These are phyloP conservation scores for Ochlodes sylvanus DNA, from an alignment of 2,888 invertebrate species.

Conservation along the genomic window DNA sequence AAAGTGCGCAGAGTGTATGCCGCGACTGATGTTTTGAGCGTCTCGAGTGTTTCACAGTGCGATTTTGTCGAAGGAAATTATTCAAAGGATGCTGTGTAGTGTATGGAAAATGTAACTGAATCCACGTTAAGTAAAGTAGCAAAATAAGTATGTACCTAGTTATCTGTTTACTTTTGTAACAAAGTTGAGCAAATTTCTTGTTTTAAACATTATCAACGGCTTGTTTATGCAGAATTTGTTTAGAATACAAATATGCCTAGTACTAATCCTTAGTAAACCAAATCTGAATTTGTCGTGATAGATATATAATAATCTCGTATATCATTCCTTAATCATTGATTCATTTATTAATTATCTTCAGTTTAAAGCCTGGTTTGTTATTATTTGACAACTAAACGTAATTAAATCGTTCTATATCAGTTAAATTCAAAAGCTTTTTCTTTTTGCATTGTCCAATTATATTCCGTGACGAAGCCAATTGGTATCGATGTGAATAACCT, in stretches of 20 bases:
- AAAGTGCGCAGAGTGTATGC: conserved; percentile 46
- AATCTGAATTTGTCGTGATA: conserved; percentile 21
- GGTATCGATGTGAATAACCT: conserved; percentile 8
- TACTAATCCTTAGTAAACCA: conserved; percentile 16
- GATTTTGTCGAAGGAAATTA: conserved; percentile 16
- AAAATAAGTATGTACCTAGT: conserved; percentile 20
- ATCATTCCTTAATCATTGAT: too few species aligned
- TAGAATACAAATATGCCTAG: background rate
- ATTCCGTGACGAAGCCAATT: background rate
- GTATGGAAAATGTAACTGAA: conserved; percentile 12
- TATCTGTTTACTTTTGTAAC: background rate
- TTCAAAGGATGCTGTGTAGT: conserved; percentile 24
- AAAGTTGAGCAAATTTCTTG: background rate
- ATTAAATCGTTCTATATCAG: too few species aligned
- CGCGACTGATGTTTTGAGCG: conserved; percentile 38
- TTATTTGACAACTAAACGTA: too few species aligned
- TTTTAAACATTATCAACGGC: background rate
- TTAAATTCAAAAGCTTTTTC: background rate
- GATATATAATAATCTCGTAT: too few species aligned
- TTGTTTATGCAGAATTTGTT: background rate
- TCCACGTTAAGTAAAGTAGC: conserved; percentile 24
- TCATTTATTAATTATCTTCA: too few species aligned
- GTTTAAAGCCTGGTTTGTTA: too few species aligned
- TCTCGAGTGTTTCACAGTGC: conserved; percentile 35
- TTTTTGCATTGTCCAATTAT: background rate